Conservation (phyloP, 2,113 vertebrate species). For the Ochotona curzoniae region DNA sequence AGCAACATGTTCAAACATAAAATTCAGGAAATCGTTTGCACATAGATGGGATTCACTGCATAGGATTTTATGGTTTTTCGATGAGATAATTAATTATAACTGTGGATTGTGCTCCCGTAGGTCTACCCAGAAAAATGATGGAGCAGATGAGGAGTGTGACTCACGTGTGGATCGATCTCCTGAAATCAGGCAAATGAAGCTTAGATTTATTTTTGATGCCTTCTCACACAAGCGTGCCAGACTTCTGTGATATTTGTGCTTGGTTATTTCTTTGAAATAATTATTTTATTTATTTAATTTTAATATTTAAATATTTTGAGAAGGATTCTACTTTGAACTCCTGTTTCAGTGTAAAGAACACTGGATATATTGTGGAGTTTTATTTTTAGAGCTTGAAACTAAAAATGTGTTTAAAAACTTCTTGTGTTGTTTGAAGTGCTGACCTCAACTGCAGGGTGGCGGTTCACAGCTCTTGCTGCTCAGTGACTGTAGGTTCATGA, state of each 20-base stretch:
- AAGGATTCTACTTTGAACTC: constrained; percentile 21
- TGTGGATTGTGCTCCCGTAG: constrained; percentile 80
- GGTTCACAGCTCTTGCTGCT: neutral
- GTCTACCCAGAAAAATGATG: constrained; percentile 81
- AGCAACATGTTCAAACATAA: neutral
- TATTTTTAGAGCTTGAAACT: constrained; percentile 9
- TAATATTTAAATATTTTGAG: constrained; percentile 26
- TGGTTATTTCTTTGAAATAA: neutral
- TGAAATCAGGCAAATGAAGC: constrained; percentile 87
- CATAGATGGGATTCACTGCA: neutral
- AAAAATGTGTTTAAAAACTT: neutral
- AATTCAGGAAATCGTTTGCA: constrained; percentile 1
- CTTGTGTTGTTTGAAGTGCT: neutral
- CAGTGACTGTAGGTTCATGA: neutral
- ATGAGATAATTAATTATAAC: neutral
- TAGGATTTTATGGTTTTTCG: neutral
- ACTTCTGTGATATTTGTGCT: neutral
- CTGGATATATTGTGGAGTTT: neutral
- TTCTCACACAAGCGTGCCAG: neutral
- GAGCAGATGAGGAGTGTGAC: constrained; percentile 85
- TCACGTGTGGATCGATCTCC: constrained; percentile 81
- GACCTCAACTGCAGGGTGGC: neutral
- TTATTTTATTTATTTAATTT: constrained; percentile 2
- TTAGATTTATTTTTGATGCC: constrained; percentile 53
- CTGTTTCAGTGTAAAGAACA: constrained; percentile 5